phyloP scores from a whole-genome alignment of 2,113 vertebrate species.

The Podarcis cretensis region DNA sequence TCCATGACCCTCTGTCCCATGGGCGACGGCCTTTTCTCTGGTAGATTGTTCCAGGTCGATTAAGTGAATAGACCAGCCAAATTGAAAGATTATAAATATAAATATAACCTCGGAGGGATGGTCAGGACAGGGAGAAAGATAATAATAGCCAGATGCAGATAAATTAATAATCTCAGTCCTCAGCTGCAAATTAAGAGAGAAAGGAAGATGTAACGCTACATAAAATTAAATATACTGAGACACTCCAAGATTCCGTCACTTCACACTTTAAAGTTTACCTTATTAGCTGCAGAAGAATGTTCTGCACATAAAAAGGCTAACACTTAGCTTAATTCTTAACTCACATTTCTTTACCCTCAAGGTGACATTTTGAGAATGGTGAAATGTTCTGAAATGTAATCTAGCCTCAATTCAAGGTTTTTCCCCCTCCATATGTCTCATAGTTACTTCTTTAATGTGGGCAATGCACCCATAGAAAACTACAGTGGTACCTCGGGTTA shows the following conservation, averaged over 20 bases:
- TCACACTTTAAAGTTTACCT: neutral
- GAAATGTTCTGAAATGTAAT: neutral
- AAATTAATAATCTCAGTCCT: too few relatives aligned
- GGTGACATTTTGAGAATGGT: neutral
- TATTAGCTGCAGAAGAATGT: neutral
- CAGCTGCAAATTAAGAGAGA: constrained; percentile 77
- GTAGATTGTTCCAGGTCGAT: too few relatives aligned
- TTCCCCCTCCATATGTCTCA: neutral
- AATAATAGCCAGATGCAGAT: too few relatives aligned
- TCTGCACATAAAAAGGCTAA: neutral
- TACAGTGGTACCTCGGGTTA: too few relatives aligned
- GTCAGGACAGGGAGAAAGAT: too few relatives aligned
- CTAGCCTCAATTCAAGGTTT: neutral
- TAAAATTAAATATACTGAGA: constrained; percentile 3
- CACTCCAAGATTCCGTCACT: neutral
- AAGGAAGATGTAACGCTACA: constrained; percentile 5
- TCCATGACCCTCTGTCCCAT: too few relatives aligned
- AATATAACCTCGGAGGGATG: too few relatives aligned
- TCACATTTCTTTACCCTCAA: neutral
- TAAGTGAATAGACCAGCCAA: too few relatives aligned
- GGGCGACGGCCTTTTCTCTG: too few relatives aligned
- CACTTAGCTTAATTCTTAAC: neutral
- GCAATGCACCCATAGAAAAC: neutral
- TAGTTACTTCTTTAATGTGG: neutral
- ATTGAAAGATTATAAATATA: too few relatives aligned